phyloP scores from a whole-genome alignment of 1,140 invertebrate species.

The Aphelenchoides besseyi region DNA sequence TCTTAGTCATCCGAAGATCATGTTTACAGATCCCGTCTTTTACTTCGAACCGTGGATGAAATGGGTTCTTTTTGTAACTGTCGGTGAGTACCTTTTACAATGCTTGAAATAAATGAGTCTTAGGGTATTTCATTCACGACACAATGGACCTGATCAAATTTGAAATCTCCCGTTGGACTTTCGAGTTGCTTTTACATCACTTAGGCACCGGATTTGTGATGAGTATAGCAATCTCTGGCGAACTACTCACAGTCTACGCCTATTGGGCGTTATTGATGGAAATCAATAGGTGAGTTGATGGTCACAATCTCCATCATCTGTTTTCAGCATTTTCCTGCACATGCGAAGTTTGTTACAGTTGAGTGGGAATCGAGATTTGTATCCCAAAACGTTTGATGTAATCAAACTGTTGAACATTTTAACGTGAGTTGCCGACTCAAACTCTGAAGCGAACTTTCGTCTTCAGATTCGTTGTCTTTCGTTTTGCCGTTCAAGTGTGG shows the following conservation, averaged over 20 bases:
- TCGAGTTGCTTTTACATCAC: slow-evolving; percentile 49
- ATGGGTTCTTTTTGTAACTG: slow-evolving; percentile 24
- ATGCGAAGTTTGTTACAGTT: slow-evolving; percentile 45
- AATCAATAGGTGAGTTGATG: slow-evolving; percentile 30
- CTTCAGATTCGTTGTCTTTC: slow-evolving; percentile 47
- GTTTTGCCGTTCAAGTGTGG: slow-evolving; percentile 43
- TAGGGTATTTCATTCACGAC: slow-evolving; percentile 52
- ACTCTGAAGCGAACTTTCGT: neutral
- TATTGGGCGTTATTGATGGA: slow-evolving; percentile 56
- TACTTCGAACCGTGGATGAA: slow-evolving; percentile 30
- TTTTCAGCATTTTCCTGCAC: slow-evolving; percentile 49
- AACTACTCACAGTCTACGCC: slow-evolving; percentile 40
- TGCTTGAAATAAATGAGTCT: too few relatives aligned
- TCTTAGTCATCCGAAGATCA: slow-evolving; percentile 28
- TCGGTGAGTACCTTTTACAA: slow-evolving; percentile 41
- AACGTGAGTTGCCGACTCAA: slow-evolving; percentile 43
- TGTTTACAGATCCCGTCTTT: slow-evolving; percentile 42
- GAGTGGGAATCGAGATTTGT: slow-evolving; percentile 22
- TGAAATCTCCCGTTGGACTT: slow-evolving; percentile 49
- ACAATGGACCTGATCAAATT: slow-evolving; percentile 49
- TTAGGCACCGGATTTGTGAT: slow-evolving; percentile 42
- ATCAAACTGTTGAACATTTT: slow-evolving; percentile 40
- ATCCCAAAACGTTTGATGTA: slow-evolving; percentile 22
- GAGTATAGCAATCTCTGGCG: slow-evolving; percentile 20
- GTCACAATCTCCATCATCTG: neutral